These are phyloP conservation scores for Zalophus californianus DNA, from an alignment of 2,797 vertebrate species.

Conservation along the genomic window DNA sequence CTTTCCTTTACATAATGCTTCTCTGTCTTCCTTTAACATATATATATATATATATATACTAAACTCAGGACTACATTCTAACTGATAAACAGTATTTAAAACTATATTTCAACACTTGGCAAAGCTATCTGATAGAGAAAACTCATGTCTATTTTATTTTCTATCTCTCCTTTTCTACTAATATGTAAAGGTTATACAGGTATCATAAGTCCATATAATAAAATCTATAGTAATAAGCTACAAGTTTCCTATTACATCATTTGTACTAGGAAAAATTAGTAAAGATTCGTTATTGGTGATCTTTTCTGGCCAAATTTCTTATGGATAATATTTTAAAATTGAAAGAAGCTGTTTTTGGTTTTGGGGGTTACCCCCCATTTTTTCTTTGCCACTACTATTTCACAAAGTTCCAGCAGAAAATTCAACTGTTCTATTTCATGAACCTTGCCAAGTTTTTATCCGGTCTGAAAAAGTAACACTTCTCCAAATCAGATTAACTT, in stretches of 20 bases:
- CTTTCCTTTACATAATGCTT: not conserved
- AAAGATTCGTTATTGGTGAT: not conserved
- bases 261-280: not conserved
- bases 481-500: not conserved
- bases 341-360: not conserved
- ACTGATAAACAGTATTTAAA: not conserved
- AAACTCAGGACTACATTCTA: not conserved
- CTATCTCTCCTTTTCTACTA: not conserved
- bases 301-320: not conserved
- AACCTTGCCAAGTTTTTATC: not conserved
- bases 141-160: not conserved
- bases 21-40: not conserved
- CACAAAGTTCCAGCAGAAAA: not conserved
- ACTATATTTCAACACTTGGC: not conserved
- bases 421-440: not conserved
- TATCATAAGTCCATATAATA: not conserved
- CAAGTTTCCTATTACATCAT: not conserved
- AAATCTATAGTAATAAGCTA: not conserved
- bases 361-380: not conserved
- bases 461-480: not conserved
- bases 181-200: not conserved
- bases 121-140: not conserved
- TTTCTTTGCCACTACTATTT: not conserved
- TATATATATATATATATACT: not conserved
- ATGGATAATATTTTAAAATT: constrained; percentile 10